Evolutionary conservation across 2,888 invertebrate genomes (phyloP), one percentile per base, ranked within the genome.

Genomic region (Rhagonycha fulva): DNA sequence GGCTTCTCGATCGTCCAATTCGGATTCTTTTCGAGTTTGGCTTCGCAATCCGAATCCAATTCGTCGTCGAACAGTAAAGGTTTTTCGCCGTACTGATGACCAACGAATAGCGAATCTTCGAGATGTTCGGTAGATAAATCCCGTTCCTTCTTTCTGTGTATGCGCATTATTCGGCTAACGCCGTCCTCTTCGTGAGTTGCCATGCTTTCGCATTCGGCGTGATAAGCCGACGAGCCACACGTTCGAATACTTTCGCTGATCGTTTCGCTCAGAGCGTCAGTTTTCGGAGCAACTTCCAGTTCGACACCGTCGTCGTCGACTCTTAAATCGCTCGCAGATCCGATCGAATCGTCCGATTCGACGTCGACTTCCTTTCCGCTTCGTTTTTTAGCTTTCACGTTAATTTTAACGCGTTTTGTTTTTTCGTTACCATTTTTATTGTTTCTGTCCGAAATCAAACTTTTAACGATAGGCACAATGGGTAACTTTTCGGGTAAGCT

Each of bases 41-140:
- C 86, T 19, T 87, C 89, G 32, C 89, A 89, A 24, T 92, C 92
- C 0, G 91, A 91, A 81, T 93, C 93, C n/a, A 94, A 86, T 82
- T 95, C 95, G 85, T 95, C 94, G 83, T 95, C 95, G 73, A 94
- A 89, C 4, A 95, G 85, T 61, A 95, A 86, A 1, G 95, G 95
- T 80, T 91, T 91, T 78, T 94, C 94, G 0, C 94, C 95, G 82
- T 94, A 94, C 81, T 93, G 93, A 85, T 94, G 94, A 0, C 94
- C 92, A 7, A 94, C 91, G 78, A 94, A 92, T 28, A 92, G 87
- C 68, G 92, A 89, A 82, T 90, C 91, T 66, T 90, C 91, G 66
- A 80, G 79, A 10, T 89, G 87, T 32, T 71, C 75, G 67, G 76
- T 78, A 12, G 80, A 32, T 10, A 68, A 30, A 77, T 87, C 88